Percentiles rank a stretch among this genome's conserved stretches.
These are phyloP conservation scores for Drosophila villosipedis DNA, from an alignment of 2,888 invertebrate species.

Conservation along the genomic window DNA sequence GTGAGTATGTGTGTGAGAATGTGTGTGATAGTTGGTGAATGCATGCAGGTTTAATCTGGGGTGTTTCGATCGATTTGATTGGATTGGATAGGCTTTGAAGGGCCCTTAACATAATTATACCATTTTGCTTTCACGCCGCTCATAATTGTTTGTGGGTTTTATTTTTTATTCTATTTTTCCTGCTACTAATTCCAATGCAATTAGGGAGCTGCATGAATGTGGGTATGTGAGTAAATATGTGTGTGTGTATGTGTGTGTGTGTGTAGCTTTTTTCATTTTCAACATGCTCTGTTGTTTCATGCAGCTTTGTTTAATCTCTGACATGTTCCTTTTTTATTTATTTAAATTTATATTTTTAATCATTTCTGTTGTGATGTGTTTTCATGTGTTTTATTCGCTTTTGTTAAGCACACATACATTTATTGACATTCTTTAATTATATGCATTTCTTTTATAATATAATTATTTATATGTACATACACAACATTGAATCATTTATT, in stretches of 20 bases:
- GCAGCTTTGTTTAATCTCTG: constrained; percentile 60
- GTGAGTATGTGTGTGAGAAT: not conserved
- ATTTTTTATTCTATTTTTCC: constrained; percentile 26
- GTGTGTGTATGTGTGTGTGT: constrained; percentile 26
- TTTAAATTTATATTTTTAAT: constrained; percentile 41
- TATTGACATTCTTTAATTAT: constrained; percentile 65
- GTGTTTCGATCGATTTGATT: constrained; percentile 56
- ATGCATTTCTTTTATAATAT: constrained; percentile 47
- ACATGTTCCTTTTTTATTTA: constrained; percentile 47
- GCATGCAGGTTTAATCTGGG: constrained; percentile 27
- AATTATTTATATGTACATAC: constrained; percentile 75
- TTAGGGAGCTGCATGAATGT: constrained; percentile 24
- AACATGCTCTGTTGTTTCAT: constrained; percentile 53
- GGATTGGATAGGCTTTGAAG: constrained; percentile 73
- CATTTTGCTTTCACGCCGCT: constrained; percentile 60
- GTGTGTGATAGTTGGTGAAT: constrained; percentile 19
- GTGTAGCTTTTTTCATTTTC: constrained; percentile 36
- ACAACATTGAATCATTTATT: constrained; percentile 80
- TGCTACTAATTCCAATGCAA: constrained; percentile 56
- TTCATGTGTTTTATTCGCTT: constrained; percentile 43
- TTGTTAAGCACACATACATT: constrained; percentile 59
- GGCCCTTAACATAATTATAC: constrained; percentile 77
- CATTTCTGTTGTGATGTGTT: constrained; percentile 27
- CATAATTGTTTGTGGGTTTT: constrained; percentile 53
- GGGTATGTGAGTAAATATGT: constrained; percentile 12